phyloP scores from a whole-genome alignment of 2,797 vertebrate species.

The Morelia viridis region DNA sequence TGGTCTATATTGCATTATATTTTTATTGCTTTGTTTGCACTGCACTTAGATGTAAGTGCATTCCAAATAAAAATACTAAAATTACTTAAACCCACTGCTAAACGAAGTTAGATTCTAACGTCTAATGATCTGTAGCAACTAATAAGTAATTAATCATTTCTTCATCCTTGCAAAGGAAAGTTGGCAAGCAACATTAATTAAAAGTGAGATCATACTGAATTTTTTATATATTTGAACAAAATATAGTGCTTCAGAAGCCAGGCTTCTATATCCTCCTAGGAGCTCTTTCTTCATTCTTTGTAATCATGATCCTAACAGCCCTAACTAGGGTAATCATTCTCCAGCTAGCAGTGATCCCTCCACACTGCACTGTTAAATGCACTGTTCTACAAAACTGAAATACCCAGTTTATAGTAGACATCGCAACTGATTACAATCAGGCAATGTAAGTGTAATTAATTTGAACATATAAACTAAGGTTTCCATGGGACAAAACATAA shows the following conservation, averaged over 20 bases:
- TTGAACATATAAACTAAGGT: neutral
- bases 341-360: neutral
- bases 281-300: neutral
- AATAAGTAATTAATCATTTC: neutral
- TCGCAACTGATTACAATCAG: neutral
- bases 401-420: neutral
- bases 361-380: neutral
- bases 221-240: neutral
- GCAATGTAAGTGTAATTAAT: constrained; percentile 1
- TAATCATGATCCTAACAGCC: neutral
- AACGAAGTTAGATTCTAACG: neutral
- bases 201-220: neutral
- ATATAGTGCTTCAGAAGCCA: neutral
- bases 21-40: neutral
- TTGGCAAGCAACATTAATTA: neutral
- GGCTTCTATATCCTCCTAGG: too few species aligned
- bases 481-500: neutral
- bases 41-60: neutral
- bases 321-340: neutral
- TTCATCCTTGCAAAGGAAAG: neutral
- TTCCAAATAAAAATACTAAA: neutral
- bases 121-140: neutral
- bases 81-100: neutral
- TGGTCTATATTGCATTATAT: neutral
- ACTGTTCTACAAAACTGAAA: neutral